Percentiles rank a stretch among this genome's conserved stretches.
Conservation (phyloP, 2,113 vertebrate genomes). For the Peromyscus leucopus region DNA sequence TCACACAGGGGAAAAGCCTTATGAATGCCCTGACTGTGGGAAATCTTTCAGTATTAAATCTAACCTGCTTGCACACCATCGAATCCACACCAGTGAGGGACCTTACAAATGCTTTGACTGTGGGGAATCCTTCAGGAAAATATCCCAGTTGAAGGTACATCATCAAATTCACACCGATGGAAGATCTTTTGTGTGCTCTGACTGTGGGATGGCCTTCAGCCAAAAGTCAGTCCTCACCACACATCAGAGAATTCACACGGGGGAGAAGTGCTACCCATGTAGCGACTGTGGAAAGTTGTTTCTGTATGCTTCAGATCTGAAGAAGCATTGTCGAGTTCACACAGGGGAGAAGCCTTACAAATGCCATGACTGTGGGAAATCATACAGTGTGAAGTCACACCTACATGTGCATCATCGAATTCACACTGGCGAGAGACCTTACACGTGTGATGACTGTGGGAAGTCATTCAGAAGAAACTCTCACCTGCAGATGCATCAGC, state of each 20-base stretch:
- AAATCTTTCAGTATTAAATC: neutral
- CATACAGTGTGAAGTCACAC: neutral
- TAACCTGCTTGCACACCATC: neutral
- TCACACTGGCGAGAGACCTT: neutral
- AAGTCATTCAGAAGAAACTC: constrained; percentile 3
- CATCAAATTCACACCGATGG: neutral
- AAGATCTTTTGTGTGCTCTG: neutral
- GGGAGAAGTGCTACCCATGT: neutral
- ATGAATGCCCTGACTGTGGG: neutral
- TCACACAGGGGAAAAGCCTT: neutral
- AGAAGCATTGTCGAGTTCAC: constrained; percentile 6
- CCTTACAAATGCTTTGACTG: constrained; percentile 11
- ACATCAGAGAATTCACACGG: neutral
- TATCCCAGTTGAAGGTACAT: neutral
- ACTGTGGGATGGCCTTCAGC: constrained; percentile 32
- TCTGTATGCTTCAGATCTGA: constrained; percentile 8
- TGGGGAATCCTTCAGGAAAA: neutral
- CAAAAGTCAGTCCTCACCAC: constrained; percentile 7
- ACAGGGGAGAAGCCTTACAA: constrained; percentile 32
- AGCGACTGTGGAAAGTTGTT: neutral
- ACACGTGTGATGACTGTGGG: neutral
- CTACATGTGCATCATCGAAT: neutral
- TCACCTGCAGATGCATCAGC: neutral
- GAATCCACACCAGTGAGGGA: neutral
- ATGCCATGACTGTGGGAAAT: neutral